Conservation (phyloP, 2,113 vertebrate genomes). For the Pelvicachromis taeniatus region DNA sequence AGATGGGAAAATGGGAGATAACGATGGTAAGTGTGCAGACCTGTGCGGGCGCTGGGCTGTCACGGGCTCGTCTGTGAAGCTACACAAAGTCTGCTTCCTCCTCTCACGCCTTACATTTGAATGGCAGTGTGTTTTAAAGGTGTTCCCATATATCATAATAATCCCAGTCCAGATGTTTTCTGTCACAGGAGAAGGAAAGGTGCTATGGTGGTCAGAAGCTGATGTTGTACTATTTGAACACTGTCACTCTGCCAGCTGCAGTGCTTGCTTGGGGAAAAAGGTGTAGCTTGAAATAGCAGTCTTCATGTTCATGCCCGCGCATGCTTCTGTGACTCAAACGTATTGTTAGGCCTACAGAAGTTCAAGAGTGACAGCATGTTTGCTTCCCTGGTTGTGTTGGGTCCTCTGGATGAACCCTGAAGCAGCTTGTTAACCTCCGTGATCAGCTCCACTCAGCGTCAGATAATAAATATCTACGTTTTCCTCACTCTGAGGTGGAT, state of each 20-base stretch:
- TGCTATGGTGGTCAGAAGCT: not conserved
- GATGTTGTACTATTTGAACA: not conserved
- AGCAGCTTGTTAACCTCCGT: not conserved
- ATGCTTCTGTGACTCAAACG: not conserved
- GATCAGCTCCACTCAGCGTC: not conserved
- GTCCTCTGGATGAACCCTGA: not conserved
- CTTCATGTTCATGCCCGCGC: not conserved
- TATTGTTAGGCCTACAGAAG: not conserved
- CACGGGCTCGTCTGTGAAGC: not conserved
- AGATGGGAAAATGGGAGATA: constrained; percentile 79
- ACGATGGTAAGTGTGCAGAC: constrained; percentile 65
- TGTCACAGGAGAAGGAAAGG: not conserved
- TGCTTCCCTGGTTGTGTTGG: not conserved
- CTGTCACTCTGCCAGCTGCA: not conserved
- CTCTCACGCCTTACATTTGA: not conserved
- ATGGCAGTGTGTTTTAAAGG: not conserved
- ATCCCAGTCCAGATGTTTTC: not conserved
- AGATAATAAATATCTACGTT: not conserved
- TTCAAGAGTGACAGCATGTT: not conserved
- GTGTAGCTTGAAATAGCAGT: not conserved
- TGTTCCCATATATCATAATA: not conserved
- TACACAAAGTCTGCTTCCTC: not conserved
- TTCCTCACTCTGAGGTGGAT: not conserved
- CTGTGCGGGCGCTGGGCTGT: not conserved
- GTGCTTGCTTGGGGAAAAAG: not conserved